phyloP scores from a whole-genome alignment of 2,797 vertebrate species.

The Taenioides sp. region DNA sequence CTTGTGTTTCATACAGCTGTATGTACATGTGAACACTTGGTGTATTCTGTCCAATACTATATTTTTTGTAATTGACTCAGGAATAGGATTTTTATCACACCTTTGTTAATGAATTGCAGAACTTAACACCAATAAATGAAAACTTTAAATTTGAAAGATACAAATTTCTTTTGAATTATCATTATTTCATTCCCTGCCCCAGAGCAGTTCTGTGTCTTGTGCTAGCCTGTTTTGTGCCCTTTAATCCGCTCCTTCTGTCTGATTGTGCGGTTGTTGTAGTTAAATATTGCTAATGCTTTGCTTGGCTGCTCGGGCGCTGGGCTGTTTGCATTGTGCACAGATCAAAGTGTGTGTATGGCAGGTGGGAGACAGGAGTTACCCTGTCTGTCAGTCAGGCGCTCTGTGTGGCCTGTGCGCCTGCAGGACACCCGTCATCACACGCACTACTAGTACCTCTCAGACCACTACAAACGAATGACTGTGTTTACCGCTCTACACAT shows the following conservation, averaged over 20 bases:
- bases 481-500: conserved; percentile 16
- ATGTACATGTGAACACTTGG: not conserved
- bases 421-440: conserved; percentile 20
- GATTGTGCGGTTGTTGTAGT: conserved; percentile 8
- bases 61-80: not conserved
- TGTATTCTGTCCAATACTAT: too few relatives aligned
- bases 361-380: conserved; percentile 54
- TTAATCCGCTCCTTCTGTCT: conserved; percentile 3
- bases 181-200: not conserved
- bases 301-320: not conserved
- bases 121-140: not conserved
- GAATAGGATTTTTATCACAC: not conserved
- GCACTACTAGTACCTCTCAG: conserved; percentile 42
- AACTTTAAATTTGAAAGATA: not conserved
- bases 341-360: conserved; percentile 61
- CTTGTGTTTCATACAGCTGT: not conserved
- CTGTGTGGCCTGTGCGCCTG: conserved; percentile 59
- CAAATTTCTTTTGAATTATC: not conserved
- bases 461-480: conserved; percentile 22
- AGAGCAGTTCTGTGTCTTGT: not conserved
- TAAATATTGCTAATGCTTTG: not conserved
- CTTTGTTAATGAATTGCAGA: not conserved
- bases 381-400: conserved; percentile 53
- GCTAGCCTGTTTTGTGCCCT: not conserved
- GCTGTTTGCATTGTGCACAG: conserved; percentile 42